Evolutionary conservation across 2,113 vertebrate genomes (phyloP).

Genomic region (Polyodon spathula): DNA sequence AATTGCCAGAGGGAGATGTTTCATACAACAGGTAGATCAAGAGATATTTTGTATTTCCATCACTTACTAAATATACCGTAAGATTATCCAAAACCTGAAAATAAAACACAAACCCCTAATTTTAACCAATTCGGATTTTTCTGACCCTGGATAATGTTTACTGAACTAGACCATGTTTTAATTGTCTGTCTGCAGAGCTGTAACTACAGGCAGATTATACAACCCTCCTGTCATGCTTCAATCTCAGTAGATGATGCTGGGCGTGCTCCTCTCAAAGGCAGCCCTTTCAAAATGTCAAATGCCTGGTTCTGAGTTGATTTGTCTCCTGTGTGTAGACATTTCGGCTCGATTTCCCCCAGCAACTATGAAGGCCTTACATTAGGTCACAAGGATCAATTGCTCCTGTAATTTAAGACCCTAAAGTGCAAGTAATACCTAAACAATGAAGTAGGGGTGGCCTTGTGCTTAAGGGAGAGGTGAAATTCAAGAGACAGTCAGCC

Average conservation of each 20-base stretch:
- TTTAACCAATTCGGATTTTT: no score
- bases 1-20: no score
- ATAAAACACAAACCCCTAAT: no score
- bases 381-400: constrained; percentile 94
- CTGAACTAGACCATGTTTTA: no score
- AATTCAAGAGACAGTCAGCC: constrained; percentile 89
- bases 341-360: constrained; percentile 80
- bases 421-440: constrained; percentile 88
- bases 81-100: no score
- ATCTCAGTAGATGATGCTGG: constrained; percentile 57
- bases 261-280: constrained; percentile 20
- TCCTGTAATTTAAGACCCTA: constrained; percentile 83
- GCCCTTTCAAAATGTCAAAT: constrained; percentile 31
- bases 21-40: no score
- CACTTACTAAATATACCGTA: no score
- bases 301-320: constrained; percentile 55
- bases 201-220: no score
- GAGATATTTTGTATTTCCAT: no score
- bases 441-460: constrained; percentile 67
- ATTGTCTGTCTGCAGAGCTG: no score
- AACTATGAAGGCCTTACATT: constrained; percentile 73
- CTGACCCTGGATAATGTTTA: no score
- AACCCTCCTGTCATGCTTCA: background rate
- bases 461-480: constrained; percentile 29
- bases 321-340: constrained; percentile 80